Evolutionary conservation across 2,888 invertebrate species (phyloP), one percentile per base, ranked within the genome.

Genomic region (Erebia epiphron): DNA sequence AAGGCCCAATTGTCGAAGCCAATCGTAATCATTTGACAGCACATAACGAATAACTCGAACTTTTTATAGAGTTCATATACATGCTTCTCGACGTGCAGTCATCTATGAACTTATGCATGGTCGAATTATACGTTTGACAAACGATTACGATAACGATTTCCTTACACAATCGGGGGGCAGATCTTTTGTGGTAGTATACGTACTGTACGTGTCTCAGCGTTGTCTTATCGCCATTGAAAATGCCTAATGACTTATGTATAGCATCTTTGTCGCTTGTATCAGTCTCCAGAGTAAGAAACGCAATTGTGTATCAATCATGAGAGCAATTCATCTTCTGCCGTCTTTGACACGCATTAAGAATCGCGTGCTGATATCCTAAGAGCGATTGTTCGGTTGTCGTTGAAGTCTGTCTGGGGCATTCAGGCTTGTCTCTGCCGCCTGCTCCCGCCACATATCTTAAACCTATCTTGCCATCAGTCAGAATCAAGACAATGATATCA

Each of bases 401-500:
- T 16, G 16, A 49, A 62, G 46, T 18, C 46, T 62, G 46, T 46
- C 46, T 18, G 1, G 18, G 5, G 21, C 46, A 49, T 18, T 62
- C 61, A 16, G 13, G 43, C 18, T 61, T 61, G 61, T 43, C 61
- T 43, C 16, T 13, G 21, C 46, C 46, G 41, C n/a, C 60, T 43
- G 14, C 10, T n/a, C 41, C 41, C 41, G 21, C 49, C 61, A 62
- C 18, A 62, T 67, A 62, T 62, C 67, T 61, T 60, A 5, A 65
- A 56, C 56, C 71, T 73, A 73, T 69, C 75, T 72, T 3, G 74
- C 67, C 62, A 54, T 66, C 64, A 70, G 58, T 56, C 61, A 54
- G 49, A 50, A 14, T 18, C 63, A 35, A 58, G 67, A 72, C 70
- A 75, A 75, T 73, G 72, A 69, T 75, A 75, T 74, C 76, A 67